phyloP scores from a whole-genome alignment of 2,113 vertebrate genomes.

The Bambusicola thoracicus region DNA sequence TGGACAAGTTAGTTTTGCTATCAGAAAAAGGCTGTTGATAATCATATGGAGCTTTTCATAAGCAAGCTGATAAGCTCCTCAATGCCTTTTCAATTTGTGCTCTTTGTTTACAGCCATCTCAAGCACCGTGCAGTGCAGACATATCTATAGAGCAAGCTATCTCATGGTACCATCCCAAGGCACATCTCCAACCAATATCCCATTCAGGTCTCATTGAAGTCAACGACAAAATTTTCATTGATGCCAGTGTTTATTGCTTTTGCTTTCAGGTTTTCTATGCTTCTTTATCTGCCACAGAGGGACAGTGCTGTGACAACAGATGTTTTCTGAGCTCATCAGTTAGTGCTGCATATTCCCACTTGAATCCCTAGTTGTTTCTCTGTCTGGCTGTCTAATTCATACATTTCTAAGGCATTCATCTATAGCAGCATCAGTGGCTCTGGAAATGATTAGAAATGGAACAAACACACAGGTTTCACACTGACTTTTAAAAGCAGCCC shows the following conservation, averaged over 20 bases:
- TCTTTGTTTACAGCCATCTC: neutral
- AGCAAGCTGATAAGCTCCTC: neutral
- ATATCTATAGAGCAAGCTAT: neutral
- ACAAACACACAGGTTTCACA: neutral
- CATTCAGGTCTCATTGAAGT: neutral
- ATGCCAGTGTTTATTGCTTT: neutral
- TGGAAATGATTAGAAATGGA: neutral
- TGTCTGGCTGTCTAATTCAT: neutral
- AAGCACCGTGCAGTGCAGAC: neutral
- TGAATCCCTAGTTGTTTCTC: neutral
- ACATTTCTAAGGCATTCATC: neutral
- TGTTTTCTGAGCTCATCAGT: slow-evolving; percentile 22
- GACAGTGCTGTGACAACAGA: neutral
- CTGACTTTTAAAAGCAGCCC: neutral
- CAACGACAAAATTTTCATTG: neutral
- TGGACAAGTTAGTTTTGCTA: neutral
- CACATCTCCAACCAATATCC: neutral
- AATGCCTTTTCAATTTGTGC: neutral
- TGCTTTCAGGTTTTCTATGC: neutral
- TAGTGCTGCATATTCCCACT: neutral
- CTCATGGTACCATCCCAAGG: neutral
- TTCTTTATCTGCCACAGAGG: neutral
- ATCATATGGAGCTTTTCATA: neutral
- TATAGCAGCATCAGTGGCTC: neutral
- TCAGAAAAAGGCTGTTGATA: neutral